Conservation (phyloP, 2,888 invertebrate genomes). For the Nineta flava region DNA sequence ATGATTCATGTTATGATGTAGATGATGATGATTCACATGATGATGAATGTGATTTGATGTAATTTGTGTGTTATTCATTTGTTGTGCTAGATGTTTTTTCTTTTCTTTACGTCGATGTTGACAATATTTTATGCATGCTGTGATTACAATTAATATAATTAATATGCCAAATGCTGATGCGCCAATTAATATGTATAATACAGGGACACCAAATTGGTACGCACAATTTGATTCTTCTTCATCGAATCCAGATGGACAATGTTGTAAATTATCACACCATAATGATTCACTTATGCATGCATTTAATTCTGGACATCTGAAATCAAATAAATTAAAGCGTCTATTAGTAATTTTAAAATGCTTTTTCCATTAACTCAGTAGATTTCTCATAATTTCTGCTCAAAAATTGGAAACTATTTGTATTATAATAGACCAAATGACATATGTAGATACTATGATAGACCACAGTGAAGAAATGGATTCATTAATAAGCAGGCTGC, state of each 20-base stretch:
- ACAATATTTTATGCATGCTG: conserved; percentile 40
- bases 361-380: not conserved
- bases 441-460: no score
- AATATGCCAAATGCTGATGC: conserved; percentile 46
- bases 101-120: conserved; percentile 40
- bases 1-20: conserved; percentile 33
- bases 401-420: not conserved
- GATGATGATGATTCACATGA: conserved; percentile 37
- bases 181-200: conserved; percentile 46
- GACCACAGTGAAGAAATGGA: no score
- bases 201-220: conserved; percentile 47
- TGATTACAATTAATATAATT: conserved; percentile 39
- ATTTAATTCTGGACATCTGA: conserved; percentile 63
- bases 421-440: not conserved
- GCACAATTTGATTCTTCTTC: conserved; percentile 64
- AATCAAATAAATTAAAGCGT: conserved; percentile 15
- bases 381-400: no score
- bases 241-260: conserved; percentile 70
- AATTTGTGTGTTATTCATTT: conserved; percentile 35
- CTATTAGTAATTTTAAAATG: not conserved
- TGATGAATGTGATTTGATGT: conserved; percentile 20
- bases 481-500: no score
- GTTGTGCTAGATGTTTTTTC: conserved; percentile 35
- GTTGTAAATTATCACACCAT: conserved; percentile 66
- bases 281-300: conserved; percentile 63